phyloP scores from a whole-genome alignment of 1,140 invertebrate genomes.

The Aphis craccivora region DNA sequence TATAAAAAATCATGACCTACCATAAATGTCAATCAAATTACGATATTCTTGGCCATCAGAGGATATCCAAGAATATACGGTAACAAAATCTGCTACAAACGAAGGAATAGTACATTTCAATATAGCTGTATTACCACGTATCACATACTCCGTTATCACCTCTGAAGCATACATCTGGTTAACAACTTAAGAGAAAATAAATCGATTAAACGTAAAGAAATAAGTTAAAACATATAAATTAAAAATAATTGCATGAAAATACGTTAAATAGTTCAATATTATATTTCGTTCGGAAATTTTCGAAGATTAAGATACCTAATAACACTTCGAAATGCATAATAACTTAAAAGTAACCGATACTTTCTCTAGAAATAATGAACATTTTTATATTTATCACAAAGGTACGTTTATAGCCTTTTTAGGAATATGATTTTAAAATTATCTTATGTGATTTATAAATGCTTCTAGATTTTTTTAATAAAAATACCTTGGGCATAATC shows the following conservation, averaged over 20 bases:
- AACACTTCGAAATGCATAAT: neutral
- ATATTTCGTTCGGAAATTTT: neutral
- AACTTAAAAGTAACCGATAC: neutral
- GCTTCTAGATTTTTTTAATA: neutral
- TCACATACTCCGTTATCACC: constrained; percentile 91
- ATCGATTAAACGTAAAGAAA: neutral
- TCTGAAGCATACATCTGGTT: constrained; percentile 90
- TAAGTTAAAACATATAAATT: neutral
- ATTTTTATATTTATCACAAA: constrained; percentile 20
- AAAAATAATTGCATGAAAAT: neutral
- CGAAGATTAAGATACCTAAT: neutral
- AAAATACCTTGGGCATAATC: constrained; percentile 35
- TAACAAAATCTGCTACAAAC: constrained; percentile 90
- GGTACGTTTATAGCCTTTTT: constrained; percentile 34
- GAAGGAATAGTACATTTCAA: constrained; percentile 92
- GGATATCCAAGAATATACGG: constrained; percentile 87
- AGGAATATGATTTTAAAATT: neutral
- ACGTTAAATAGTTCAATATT: neutral
- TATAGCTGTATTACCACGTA: constrained; percentile 89
- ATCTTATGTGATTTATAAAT: neutral
- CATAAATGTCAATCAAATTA: neutral
- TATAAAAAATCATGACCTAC: neutral
- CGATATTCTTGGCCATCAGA: constrained; percentile 71
- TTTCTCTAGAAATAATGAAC: neutral
- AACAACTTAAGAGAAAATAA: constrained; percentile 73